Base-by-base conservation (phyloP, 2,888 invertebrate species). In the Diogma glabrata region DNA sequence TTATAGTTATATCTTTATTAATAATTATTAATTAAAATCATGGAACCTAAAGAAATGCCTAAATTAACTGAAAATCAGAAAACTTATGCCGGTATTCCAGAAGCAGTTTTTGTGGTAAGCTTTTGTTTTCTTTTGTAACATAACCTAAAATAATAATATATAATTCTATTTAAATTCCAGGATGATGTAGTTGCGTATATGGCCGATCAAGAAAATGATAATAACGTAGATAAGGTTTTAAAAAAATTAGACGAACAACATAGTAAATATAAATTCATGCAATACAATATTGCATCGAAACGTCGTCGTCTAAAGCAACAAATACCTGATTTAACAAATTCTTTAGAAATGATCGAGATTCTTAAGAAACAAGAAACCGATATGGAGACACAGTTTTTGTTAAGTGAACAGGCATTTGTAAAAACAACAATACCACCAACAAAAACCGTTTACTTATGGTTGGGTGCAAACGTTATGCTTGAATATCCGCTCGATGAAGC, bases 231-330 rank as follows among this genome's bases (percentile, higher is more conserved):
- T 61, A 81, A 82, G 65, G 93, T 93, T 14, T 72, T 96, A 50
- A 84, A 84, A 62, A 79, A 77, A 61, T 73, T 96, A 53, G 95
- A 97, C 66, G 95, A 95, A 64, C 87, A 87, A 64, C 92, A 94
- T 72, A 85, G 86, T 54, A 95, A 96, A 75, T 96, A 96, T 69
- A 94, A 95, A 72, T 91, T 92, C 66, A 93, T 97, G 91, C 96
- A 97, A 71, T 84, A 82, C 61, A 94, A 92, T 68, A 76, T 97
- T 57, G 77, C 83, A 50, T 84, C 89, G 12, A 91, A 93, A 61
- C 84, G 89, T 58, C 81, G 85, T 61, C 81, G 92, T 68, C 73
- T 97, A 53, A 85, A 88, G 61, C 81, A 81, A 52, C 95, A 96
- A 73, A 87, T 97, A 58, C 94, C 95, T n/a, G 96, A 97, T 66